Conservation (phyloP, 1,140 invertebrate genomes). For the Tenebrio molitor region DNA sequence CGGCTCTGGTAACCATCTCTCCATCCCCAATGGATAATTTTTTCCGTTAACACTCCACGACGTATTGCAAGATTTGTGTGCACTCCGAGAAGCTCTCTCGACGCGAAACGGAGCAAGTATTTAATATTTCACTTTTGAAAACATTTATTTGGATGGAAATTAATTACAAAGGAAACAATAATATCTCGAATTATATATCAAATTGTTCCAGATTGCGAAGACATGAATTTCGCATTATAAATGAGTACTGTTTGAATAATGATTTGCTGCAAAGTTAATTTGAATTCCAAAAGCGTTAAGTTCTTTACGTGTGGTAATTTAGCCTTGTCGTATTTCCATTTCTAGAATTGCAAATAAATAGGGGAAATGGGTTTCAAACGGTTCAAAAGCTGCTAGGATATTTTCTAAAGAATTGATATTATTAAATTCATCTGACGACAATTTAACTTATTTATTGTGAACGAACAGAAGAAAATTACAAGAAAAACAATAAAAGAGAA, state of each 20-base stretch:
- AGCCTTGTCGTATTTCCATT: conserved; percentile 39
- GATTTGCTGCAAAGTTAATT: conserved; percentile 41
- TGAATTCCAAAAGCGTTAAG: conserved; percentile 42
- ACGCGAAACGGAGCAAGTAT: not conserved
- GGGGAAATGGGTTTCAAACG: conserved; percentile 7
- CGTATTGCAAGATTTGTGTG: no score
- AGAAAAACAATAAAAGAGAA: no score
- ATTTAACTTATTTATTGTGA: no score
- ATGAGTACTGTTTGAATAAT: conserved; percentile 46
- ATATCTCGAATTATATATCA: conserved; percentile 25
- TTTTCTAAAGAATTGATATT: not conserved
- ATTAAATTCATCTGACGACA: no score
- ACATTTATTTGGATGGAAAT: conserved; percentile 1
- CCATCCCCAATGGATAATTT: not conserved
- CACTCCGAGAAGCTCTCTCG: no score
- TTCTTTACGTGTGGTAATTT: conserved; percentile 47
- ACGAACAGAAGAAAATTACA: no score
- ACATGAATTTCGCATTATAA: conserved; percentile 47
- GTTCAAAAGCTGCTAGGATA: not conserved
- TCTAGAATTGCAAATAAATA: conserved; percentile 38
- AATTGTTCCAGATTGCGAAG: conserved; percentile 43
- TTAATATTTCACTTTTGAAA: not conserved
- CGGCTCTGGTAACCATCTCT: conserved; percentile 15
- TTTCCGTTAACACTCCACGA: not conserved
- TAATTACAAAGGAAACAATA: conserved; percentile 23